Percentiles rank a stretch among this genome's conserved stretches.
phyloP scores from a whole-genome alignment of 2,888 invertebrate genomes.

The Arrhopalites spinosus region DNA sequence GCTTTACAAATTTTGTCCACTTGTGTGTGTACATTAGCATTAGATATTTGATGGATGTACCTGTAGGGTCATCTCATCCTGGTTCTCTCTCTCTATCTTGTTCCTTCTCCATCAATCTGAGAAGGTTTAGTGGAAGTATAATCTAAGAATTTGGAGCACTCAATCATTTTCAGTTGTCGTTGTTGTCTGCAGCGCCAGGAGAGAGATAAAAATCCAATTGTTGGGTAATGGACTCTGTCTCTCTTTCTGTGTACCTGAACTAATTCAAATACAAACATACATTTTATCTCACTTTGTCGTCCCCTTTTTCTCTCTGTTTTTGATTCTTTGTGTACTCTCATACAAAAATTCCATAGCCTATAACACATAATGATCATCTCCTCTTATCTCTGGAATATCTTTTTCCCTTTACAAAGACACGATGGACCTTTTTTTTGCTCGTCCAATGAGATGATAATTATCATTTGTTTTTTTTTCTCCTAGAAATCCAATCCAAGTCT shows the following conservation, averaged over 20 bases:
- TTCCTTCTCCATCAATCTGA: not conserved
- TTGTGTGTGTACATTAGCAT: not conserved
- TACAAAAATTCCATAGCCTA: too few species aligned
- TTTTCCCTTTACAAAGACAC: not conserved
- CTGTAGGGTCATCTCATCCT: not conserved
- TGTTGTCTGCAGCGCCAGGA: not conserved
- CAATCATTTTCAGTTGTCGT: slow-evolving; percentile 1
- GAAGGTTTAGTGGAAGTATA: not conserved
- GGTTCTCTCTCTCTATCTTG: not conserved
- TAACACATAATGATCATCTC: not conserved
- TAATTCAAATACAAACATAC: not conserved
- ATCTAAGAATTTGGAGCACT: slow-evolving; percentile 5
- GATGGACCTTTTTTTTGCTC: not conserved
- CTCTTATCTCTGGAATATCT: not conserved
- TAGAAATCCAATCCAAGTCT: too few species aligned
- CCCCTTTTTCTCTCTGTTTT: not conserved
- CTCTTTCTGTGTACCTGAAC: not conserved
- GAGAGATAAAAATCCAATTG: slow-evolving; percentile 8
- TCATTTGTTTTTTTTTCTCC: slow-evolving; percentile 1
- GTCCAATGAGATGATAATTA: not conserved
- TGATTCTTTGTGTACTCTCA: too few species aligned
- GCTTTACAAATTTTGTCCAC: not conserved
- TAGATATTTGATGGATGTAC: not conserved
- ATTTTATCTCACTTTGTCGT: slow-evolving; percentile 1
- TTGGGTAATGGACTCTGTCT: slow-evolving; percentile 9